Base-by-base conservation (phyloP, 2,797 vertebrate genomes). In the Novumbra hubbsi region DNA sequence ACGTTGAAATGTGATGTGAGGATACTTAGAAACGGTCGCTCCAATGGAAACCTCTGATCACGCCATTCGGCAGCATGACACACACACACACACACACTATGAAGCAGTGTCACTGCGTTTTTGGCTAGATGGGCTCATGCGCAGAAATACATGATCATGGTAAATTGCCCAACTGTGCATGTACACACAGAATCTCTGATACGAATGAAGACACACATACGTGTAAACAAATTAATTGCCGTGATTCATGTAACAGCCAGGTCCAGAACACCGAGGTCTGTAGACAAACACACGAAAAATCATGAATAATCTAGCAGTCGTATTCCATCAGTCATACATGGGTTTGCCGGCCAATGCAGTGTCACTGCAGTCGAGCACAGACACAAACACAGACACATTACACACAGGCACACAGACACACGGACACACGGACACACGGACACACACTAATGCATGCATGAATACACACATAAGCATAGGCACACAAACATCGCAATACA, bases 241-340 rank as follows among this genome's bases (percentile, higher is more conserved):
- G 27, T 32, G 3, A 60, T 24, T 60, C 24, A 27, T 60, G 19
- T 11, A 24, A 64, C 19, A 41, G 21, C 45, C 45, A 38, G 16
- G 45, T 2, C 62, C 71, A 63, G 17, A 69, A 19, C 6, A 65
- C 3, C 17, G 16, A 65, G 15, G 19, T 34, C 14, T 34, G 19
- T 4, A 34, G 15, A 65, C 28, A 65, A 2, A 65, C 27, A 64
- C 63, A 65, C 63, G 12, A 28, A 27, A 91, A 88, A 92, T 92
- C 92, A 91, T 89, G 90, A 80, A 87, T 86, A 81, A 68, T 57
- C 73, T 67, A 86, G 80, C 74, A 81, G 81, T 80, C 75, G 73
- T 80, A 71, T 74, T 75, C 60, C 79, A 84, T 85, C 84, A 78
- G 85, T 87, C 77, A 55, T 17, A 45, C 24, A 28, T 65, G 86